Evolutionary conservation across 2,888 invertebrate species (phyloP).

Genomic region (Sinentomon sp.): DNA sequence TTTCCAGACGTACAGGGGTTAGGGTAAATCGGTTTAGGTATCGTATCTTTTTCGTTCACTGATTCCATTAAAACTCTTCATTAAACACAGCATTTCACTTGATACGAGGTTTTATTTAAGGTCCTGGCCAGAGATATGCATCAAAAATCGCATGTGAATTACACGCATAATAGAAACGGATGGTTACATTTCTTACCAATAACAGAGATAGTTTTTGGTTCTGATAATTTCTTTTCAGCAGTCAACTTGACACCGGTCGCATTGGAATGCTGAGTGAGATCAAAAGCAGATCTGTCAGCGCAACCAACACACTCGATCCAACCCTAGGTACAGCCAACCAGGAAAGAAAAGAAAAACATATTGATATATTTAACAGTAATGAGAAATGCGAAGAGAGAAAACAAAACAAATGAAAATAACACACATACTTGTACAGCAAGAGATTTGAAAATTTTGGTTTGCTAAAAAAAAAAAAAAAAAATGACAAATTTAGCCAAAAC

Average conservation of each 20-base stretch:
- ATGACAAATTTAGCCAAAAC: neutral
- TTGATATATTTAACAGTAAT: conserved; percentile 5
- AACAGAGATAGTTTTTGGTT: conserved; percentile 47
- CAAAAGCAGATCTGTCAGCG: conserved; percentile 93
- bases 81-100: too few species aligned
- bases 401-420: neutral
- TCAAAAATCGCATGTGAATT: too few species aligned
- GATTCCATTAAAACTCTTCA: too few species aligned
- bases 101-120: too few species aligned
- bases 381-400: neutral
- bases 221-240: conserved; percentile 70
- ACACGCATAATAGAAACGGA: too few species aligned
- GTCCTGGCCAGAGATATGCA: too few species aligned
- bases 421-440: neutral
- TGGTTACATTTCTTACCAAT: too few species aligned
- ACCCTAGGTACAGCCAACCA: too few species aligned
- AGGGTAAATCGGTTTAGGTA: too few species aligned
- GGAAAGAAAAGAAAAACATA: conserved; percentile 15
- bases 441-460: neutral
- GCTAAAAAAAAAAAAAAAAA: neutral
- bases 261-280: conserved; percentile 74
- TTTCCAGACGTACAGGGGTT: too few species aligned
- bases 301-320: conserved; percentile 99
- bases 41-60: too few species aligned
- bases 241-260: conserved; percentile 73